Percentiles rank a stretch among this genome's conserved stretches.
These are phyloP conservation scores for Gymnobelideus leadbeateri DNA, from an alignment of 2,113 vertebrate genomes.

Conservation along the genomic window DNA sequence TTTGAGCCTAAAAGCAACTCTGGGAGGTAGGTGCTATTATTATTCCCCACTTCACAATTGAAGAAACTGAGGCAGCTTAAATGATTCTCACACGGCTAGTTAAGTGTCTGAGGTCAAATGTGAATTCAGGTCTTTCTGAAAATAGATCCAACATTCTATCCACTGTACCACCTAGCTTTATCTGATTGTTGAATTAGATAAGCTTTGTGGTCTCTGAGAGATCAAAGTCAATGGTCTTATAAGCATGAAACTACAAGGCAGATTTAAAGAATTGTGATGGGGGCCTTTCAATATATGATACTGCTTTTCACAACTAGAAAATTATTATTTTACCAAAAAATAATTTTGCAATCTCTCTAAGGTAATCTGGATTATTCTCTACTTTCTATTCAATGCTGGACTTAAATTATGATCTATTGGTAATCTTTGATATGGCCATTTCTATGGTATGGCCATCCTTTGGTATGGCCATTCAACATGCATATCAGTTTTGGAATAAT, in stretches of 20 bases:
- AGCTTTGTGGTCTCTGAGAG: background rate
- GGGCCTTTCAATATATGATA: background rate
- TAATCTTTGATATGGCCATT: too few relatives aligned
- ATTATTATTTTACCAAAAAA: background rate
- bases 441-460: background rate
- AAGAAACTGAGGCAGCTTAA: background rate
- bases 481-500: background rate
- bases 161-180: background rate
- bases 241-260: background rate
- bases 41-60: background rate
- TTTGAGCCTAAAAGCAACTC: background rate
- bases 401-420: background rate
- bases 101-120: background rate
- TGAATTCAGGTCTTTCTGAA: background rate
- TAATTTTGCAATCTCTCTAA: background rate
- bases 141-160: background rate
- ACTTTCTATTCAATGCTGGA: background rate
- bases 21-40: background rate
- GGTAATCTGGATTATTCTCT: background rate
- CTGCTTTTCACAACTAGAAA: background rate
- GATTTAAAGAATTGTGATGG: background rate
- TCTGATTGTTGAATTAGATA: background rate
- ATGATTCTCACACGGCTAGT: background rate
- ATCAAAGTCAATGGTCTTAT: background rate
- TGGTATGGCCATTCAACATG: background rate